Conservation (phyloP, 2,797 vertebrate species). For the Scleropages formosus region DNA sequence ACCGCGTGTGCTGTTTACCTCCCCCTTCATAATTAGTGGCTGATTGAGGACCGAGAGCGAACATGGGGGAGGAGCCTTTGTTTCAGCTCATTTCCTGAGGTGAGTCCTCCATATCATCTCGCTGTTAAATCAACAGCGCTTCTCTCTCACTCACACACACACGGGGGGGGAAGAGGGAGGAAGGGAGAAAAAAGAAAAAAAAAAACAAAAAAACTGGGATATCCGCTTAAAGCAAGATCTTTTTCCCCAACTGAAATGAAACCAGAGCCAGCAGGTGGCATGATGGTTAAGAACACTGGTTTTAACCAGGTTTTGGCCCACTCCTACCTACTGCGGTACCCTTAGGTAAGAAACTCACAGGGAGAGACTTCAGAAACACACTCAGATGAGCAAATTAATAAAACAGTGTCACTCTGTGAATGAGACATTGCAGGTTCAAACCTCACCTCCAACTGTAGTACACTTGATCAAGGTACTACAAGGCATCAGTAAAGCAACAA, state of each 20-base stretch:
- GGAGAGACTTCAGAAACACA: background rate
- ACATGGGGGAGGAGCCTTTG: conserved; percentile 39
- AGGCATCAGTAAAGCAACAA: too few species aligned
- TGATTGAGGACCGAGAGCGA: conserved; percentile 53
- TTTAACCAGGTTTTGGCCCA: background rate
- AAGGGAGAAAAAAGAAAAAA: too few species aligned
- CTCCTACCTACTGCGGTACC: background rate
- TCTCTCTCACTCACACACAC: background rate
- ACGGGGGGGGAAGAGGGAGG: too few species aligned
- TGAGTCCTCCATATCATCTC: background rate
- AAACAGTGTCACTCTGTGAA: too few species aligned
- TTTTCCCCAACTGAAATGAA: background rate
- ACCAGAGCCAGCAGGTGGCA: too few species aligned
- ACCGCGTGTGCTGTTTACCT: conserved; percentile 74
- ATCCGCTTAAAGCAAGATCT: background rate
- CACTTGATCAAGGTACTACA: too few species aligned
- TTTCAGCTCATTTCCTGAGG: conserved; percentile 22
- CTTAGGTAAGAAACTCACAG: background rate
- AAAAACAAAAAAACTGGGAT: too few species aligned
- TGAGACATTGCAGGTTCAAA: too few species aligned
- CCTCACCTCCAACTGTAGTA: too few species aligned
- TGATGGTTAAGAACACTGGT: too few species aligned
- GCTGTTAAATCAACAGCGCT: background rate
- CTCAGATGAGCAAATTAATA: too few species aligned
- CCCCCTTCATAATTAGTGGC: conserved; percentile 73